Evolutionary conservation across 1,140 invertebrate genomes (phyloP), one percentile per base, ranked within the genome.

Genomic region (Trachelipus rathkii): DNA sequence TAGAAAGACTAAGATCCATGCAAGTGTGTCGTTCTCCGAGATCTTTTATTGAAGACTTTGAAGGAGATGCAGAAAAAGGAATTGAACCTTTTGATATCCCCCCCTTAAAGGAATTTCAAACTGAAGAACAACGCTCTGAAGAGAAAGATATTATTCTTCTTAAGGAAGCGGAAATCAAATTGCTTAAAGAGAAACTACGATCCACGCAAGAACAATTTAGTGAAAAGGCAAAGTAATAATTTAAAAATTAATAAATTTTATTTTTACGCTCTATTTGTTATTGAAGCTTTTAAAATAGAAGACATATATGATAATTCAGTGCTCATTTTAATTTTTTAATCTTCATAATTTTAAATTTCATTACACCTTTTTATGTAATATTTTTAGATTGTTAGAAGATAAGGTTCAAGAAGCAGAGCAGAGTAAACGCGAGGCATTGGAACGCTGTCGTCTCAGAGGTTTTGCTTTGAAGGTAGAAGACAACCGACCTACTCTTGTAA

Each of bases 1-100:
- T 93, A 44, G 88, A 90, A 75, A 85, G 88, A 53, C 84, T 93
- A 4, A 87, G 88, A 72, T 86, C 87, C 15, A 82, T 89, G 21
- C 85, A 89, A 71, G 87, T 88, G 43, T 89, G 88, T 78, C 87
- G 88, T 83, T 85, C 84, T 67, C 87, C 87, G 79, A 83, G 79
- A 81, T 83, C 72, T 68, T 84, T 77, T 33, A 85, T 80, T 82
- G 82, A 81, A 82, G 83, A 75, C 8, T 8, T 10, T 7, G 21
- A 33, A 21, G 60, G 19, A 53, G 68, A 74, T 71, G 75, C 68
- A 43, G 21, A 73, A 19, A 19, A 24, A 68, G 21, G 33, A 50
- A 72, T 71, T 0, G 24, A 73, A 0, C 43, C 44, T 2, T 60
- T 67, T 33, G 72, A 50, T 33, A 53, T n/a, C 7, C 50, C 69